Base-by-base conservation (phyloP, 1,140 invertebrate genomes). In the Anoplolepis gracilipes region DNA sequence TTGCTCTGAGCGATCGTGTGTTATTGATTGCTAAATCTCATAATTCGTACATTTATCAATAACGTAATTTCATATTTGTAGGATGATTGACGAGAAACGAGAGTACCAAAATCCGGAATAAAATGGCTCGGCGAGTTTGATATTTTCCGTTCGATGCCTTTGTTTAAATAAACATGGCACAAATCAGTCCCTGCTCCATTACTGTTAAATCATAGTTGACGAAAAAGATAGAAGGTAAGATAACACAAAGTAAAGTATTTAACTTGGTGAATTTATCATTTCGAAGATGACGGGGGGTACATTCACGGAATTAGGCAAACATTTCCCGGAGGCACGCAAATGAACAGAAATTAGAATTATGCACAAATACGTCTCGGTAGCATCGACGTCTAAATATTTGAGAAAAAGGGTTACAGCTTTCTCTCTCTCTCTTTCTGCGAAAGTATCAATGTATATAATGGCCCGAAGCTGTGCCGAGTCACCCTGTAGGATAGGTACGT, bases 381-480 rank as follows among this genome's bases (percentile, higher is more conserved):
- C 49, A 64, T 36, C 36, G 46, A 67, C 25, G 42, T 77, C 61
- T 70, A 61, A 85, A 72, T 72, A 36, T 28, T 49, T 77, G 33
- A 28, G 55, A 55, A 49, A 75, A 76, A 53, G 69, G 55, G 81
- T 77, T 42, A 25, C 28, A 33, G 46, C 39, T 42, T 39, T 72
- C 33, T 36, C 33, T 33, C 2, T 33, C 33, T 33, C 33, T 33
- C 33, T 33, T 5, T 33, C 33, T 36, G 46, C 55, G 49, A 85
- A 57, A 79, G 55, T 81, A 88, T 89, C 84, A 88, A 88, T 89
- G 86, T 86, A 84, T 77, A 89, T 88, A 82, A 88, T 72, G 57
- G 62, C 53, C 55, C 36, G 59, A 39, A 53, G 33, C 42, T 36
- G 64, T 25, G 16, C 22, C 30, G 33, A 73, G 55, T 49, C 55